Base-by-base conservation (phyloP, 2,113 vertebrate genomes). In the Cephalopholis sonnerati region DNA sequence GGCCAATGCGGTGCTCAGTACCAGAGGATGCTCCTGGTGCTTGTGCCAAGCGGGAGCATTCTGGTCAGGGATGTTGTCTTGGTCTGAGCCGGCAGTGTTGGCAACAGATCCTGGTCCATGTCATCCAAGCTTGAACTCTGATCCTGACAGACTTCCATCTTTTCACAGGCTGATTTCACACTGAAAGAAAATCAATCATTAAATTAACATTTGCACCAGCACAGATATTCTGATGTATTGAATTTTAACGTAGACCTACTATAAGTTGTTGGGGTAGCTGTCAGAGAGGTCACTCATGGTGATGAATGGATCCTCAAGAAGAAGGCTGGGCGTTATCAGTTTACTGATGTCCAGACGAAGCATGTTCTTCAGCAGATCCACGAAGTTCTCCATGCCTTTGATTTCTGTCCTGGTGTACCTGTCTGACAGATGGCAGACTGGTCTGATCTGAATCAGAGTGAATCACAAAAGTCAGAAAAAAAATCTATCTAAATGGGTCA, bases 391-490 rank as follows among this genome's bases (percentile, higher is more conserved):
- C 25, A 0, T 27, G 51, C 65, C 74, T 2, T 29, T 3, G 0
- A 5, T 39, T 57, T 83, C 74, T 41, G 74, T 51, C 50, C 6
- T 48, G 20, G 5, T 76, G 73, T 76, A 72, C 15, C 76, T 64
- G 0, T 36, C 11, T 44, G 66, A 58, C 6, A 27, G 51, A 22
- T 77, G 27, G 7, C 16, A 17, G 3, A 2, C 5, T 58, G 50
- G 74, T 27, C 27, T 22, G 2, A 51, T 3, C 70, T 81, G 53
- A 36, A 50, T 51, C 51, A 29, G 36, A 46, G n/a, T 15, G 39
- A 39, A 46, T 18, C 64, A 59, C 9, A 50, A 18, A 68, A 2
- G n/a, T 32, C 13, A 36, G 7, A 9, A 41, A 27, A 54, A 12
- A n/a, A n/a, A n/a, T 41, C 12, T 67, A 4, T 48, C 3, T 36